A percentile compares a stretch with the other conserved stretches of the same genome.
These are phyloP conservation scores for Chelonoidis abingdonii DNA, from an alignment of 2,113 vertebrate species.

Conservation along the genomic window DNA sequence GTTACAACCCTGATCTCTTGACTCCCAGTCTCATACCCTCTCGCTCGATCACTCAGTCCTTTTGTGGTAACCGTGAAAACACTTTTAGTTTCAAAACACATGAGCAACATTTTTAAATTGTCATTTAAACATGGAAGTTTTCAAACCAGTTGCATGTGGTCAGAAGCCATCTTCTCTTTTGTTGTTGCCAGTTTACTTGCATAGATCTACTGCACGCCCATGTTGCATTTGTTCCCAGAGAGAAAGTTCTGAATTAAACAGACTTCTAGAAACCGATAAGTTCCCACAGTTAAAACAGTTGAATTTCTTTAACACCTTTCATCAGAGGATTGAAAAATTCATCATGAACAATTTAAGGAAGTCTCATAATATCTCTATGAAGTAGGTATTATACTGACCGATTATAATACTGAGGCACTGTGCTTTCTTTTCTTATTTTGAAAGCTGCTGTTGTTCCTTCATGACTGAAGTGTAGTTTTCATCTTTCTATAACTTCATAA, in stretches of 20 bases:
- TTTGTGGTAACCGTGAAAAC: not conserved
- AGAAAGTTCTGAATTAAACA: not conserved
- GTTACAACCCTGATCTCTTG: not conserved
- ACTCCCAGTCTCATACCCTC: not conserved
- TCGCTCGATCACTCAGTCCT: not conserved
- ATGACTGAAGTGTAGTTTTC: not conserved
- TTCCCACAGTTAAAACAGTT: not conserved
- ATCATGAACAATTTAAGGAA: conserved; percentile 4
- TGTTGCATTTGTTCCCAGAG: not conserved
- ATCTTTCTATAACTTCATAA: not conserved
- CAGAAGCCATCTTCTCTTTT: not conserved
- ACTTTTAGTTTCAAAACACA: not conserved
- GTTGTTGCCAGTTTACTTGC: not conserved
- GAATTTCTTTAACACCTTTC: not conserved
- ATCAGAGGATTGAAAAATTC: not conserved
- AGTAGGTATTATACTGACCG: not conserved
- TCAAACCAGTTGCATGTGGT: not conserved
- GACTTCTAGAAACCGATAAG: not conserved
- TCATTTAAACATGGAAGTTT: not conserved
- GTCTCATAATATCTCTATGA: not conserved
- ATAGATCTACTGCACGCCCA: not conserved
- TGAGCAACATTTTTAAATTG: not conserved
- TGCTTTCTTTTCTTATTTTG: not conserved
- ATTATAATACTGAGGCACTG: not conserved
- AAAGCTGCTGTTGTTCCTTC: conserved; percentile 1